These are phyloP conservation scores for Coluber constrictor DNA, from an alignment of 2,797 vertebrate genomes.

Conservation along the genomic window DNA sequence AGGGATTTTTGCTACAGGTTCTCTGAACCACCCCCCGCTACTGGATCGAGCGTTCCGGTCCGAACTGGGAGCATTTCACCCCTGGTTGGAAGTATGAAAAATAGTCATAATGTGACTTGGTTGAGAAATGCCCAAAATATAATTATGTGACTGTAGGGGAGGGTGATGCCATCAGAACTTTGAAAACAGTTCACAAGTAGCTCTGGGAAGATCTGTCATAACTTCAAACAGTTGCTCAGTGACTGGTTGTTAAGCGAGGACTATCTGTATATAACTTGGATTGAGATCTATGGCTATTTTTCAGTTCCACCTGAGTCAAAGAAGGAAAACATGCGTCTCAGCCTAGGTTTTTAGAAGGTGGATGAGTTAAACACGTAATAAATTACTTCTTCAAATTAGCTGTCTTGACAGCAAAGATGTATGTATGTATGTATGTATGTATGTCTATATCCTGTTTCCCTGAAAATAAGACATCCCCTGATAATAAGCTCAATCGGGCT, in stretches of 20 bases:
- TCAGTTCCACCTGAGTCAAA: background rate
- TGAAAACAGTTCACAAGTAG: too few relatives aligned
- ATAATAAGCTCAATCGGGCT: too few relatives aligned
- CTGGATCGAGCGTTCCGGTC: fast-evolving
- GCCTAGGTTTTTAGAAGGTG: background rate
- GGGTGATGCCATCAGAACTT: too few relatives aligned
- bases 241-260: background rate
- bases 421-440: too few relatives aligned
- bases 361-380: background rate
- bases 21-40: fast-evolving
- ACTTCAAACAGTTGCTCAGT: background rate
- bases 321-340: background rate
- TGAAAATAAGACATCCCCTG: too few relatives aligned
- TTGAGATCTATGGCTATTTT: background rate
- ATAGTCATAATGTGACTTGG: too few relatives aligned
- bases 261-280: background rate
- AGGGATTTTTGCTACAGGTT: too few relatives aligned
- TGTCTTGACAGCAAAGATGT: background rate
- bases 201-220: background rate
- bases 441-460: too few relatives aligned
- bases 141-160: too few relatives aligned
- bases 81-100: background rate
- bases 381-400: background rate
- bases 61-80: too few relatives aligned
- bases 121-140: too few relatives aligned